phyloP scores from a whole-genome alignment of 2,888 invertebrate species.

The Tinea semifulvella region DNA sequence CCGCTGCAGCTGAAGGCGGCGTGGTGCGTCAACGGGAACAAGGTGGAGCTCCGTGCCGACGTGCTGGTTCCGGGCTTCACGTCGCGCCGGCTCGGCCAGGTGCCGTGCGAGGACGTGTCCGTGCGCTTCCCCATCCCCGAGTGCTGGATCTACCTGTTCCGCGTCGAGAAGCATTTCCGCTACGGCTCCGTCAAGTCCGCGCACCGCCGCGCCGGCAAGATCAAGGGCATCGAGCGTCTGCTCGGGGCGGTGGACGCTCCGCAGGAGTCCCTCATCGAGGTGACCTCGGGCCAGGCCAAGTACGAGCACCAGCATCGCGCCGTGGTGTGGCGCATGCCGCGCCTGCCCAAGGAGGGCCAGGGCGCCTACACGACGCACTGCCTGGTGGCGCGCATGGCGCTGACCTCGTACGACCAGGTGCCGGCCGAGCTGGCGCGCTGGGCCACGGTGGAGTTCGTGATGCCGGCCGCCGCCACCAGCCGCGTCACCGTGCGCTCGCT shows the following conservation, averaged over 20 bases:
- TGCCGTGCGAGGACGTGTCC: conserved; percentile 97
- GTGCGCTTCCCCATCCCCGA: conserved; percentile 98
- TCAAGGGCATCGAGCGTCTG: conserved; percentile 92
- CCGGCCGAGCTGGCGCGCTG: conserved; percentile 91
- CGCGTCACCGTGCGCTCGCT: conserved; percentile 97
- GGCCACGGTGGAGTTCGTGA: conserved; percentile 95
- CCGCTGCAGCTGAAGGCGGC: conserved; percentile 93
- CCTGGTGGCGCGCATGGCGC: conserved; percentile 91
- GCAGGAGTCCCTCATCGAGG: conserved; percentile 93
- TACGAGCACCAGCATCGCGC: conserved; percentile 98
- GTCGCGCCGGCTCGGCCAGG: conserved; percentile 93
- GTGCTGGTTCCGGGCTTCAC: conserved; percentile 97
- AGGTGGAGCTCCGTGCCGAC: conserved; percentile 94
- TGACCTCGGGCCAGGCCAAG: conserved; percentile 96
- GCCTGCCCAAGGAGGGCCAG: conserved; percentile 98
- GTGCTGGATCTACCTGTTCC: conserved; percentile 98
- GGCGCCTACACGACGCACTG: conserved; percentile 98
- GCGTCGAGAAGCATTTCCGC: conserved; percentile 97
- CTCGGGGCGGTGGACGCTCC: conserved; percentile 90
- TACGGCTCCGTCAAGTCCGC: conserved; percentile 98
- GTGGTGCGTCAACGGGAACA: conserved; percentile 87
- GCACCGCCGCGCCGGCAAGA: conserved; percentile 86
- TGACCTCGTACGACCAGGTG: conserved; percentile 97
- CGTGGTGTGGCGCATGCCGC: conserved; percentile 97
- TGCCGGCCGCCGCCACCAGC: conserved; percentile 96